Evolutionary conservation across 2,113 vertebrate species (phyloP).

Genomic region (Bothrops jararaca): DNA sequence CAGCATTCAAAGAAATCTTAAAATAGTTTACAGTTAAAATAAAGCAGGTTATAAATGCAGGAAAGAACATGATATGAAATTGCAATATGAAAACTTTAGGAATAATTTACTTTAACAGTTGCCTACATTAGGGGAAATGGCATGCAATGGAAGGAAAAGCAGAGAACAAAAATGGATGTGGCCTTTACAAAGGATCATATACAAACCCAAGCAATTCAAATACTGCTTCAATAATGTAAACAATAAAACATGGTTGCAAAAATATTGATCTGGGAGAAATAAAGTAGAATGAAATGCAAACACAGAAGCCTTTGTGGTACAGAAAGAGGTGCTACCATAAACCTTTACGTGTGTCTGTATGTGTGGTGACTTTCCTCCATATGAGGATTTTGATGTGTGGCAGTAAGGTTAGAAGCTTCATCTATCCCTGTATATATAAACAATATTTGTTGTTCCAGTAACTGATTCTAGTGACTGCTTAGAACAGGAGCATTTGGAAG

Average conservation of each 20-base stretch:
- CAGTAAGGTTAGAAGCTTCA: slow-evolving; percentile 1
- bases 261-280: not conserved
- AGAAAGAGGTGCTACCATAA: not conserved
- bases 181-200: not conserved
- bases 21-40: not conserved
- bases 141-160: not conserved
- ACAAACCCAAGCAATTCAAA: not conserved
- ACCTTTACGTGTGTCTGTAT: not conserved
- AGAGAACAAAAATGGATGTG: not conserved
- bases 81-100: not conserved
- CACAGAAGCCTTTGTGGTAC: not conserved
- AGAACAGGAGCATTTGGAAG: slow-evolving; percentile 71
- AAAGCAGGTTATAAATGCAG: not conserved
- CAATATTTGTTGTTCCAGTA: slow-evolving; percentile 68
- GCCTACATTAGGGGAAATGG: not conserved
- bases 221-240: not conserved
- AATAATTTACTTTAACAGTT: not conserved
- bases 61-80: not conserved
- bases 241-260: not conserved
- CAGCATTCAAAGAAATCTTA: not conserved
- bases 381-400: slow-evolving; percentile 1
- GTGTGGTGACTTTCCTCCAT: not conserved
- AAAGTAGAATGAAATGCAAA: not conserved
- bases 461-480: slow-evolving; percentile 67
- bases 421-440: slow-evolving; percentile 45